phyloP scores from a whole-genome alignment of 2,113 vertebrate species.

The Lepisosteus osseus region DNA sequence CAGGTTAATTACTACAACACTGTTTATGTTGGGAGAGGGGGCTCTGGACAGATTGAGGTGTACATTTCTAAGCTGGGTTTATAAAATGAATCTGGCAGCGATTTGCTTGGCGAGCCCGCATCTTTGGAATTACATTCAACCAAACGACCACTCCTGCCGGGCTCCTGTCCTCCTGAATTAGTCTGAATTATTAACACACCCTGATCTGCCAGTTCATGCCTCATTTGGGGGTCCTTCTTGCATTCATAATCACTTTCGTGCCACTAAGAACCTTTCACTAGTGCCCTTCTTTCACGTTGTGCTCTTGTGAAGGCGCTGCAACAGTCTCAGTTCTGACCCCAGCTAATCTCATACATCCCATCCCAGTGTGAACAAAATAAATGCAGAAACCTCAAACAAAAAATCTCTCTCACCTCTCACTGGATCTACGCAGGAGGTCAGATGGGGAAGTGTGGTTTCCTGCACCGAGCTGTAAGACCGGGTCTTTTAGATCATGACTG shows the following conservation, averaged over 20 bases:
- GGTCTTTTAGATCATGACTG: too few relatives aligned
- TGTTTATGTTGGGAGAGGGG: too few relatives aligned
- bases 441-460: too few relatives aligned
- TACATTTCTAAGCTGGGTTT: not conserved
- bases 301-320: not conserved
- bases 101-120: too few relatives aligned
- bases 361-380: too few relatives aligned
- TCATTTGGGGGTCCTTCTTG: conserved; percentile 47
- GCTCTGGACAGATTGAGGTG: not conserved
- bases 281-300: conserved; percentile 3
- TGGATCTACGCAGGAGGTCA: too few relatives aligned
- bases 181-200: conserved; percentile 36
- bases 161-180: conserved; percentile 22
- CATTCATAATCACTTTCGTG: conserved; percentile 43
- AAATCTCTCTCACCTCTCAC: too few relatives aligned
- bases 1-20: too few relatives aligned
- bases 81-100: too few relatives aligned
- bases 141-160: not conserved
- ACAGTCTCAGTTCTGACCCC: not conserved
- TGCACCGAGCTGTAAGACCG: too few relatives aligned
- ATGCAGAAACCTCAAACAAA: too few relatives aligned
- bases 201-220: conserved; percentile 35
- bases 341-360: not conserved
- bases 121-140: too few relatives aligned
- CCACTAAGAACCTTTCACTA: conserved; percentile 1